Evolutionary conservation across 2,797 vertebrate species (phyloP).

Genomic region (Mormyrops attenuatus): DNA sequence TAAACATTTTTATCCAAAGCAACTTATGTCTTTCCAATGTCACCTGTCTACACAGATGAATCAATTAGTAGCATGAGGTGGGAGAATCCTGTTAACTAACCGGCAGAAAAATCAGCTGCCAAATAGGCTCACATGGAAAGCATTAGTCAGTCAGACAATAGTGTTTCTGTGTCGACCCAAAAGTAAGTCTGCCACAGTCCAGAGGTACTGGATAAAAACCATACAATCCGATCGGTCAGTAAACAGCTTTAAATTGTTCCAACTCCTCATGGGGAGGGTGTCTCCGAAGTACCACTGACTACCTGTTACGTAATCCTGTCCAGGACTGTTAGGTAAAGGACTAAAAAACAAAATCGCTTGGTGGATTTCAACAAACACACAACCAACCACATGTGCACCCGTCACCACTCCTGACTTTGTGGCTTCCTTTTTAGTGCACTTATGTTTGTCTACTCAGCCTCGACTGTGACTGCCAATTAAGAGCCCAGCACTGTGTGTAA

Average conservation of each 20-base stretch:
- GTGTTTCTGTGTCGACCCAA: neutral
- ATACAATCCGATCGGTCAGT: neutral
- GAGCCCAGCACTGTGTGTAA: neutral
- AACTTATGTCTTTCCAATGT: neutral
- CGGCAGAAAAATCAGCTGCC: neutral
- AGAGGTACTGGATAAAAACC: neutral
- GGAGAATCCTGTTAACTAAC: neutral
- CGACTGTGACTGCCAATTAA: neutral
- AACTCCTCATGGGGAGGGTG: neutral
- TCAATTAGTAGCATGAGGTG: neutral
- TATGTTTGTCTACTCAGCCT: neutral
- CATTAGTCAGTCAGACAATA: constrained; percentile 5
- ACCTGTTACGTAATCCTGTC: constrained; percentile 53
- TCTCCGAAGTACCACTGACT: constrained; percentile 48
- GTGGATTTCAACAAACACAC: neutral
- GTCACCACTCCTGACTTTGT: neutral
- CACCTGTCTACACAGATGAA: neutral
- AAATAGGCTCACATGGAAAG: neutral
- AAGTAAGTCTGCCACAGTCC: neutral
- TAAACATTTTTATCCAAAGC: neutral
- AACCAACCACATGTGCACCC: neutral
- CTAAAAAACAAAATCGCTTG: constrained; percentile 12
- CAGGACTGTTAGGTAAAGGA: constrained; percentile 32
- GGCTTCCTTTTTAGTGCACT: neutral
- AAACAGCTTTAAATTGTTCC: neutral